Base-by-base conservation (phyloP, 64 coral and sea anemone genomes). In the Stichodactyla mertensii region DNA sequence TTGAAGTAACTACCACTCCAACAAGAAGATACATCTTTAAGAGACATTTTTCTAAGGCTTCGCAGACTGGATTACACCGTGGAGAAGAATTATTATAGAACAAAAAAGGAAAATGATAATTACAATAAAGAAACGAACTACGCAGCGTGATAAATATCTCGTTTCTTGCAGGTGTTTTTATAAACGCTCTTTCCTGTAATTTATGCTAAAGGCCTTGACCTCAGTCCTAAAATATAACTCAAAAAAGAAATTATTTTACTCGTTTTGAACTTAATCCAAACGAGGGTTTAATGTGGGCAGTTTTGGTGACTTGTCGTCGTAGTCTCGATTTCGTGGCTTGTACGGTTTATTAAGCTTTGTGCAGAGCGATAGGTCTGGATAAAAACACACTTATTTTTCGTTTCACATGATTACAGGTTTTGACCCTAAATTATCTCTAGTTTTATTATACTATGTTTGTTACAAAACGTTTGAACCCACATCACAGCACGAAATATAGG, bases 371-470 rank as follows among this genome's bases (percentile, higher is more conserved):
- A 81, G 78, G 78, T 4, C 52, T 16, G 78, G 36, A 81, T 52
- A 52, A 81, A 81, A 81, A 81, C 78, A 81, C 53, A 81, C 78
- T 81, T 81, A 81, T 81, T 81, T 81, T 74, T 74, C 31, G 9
- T 81, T 53, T 53, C 16, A 81, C 4, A 54, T 81, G 78, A 81
- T 81, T 81, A 55, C 36, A 81, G 78, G 18, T 53, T 81, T 81
- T 81, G 53, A 81, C 78, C 78, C 52, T 81, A 81, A 55, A 81
- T 81, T 81, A 81, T 55, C 78, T 81, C 10, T 55, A 5, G 12
- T 81, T 81, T 81, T 81, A 81, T 81, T 81, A 81, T 81, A 55
- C 78, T 81, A 13, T 81, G 78, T 81, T 53, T 81, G 78, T 81
- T 81, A 81, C 52, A 81, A 81, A 81, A 81, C 78, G 78, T 81